Evolutionary conservation across 2,888 invertebrate genomes (phyloP).

Genomic region (Temnothorax ravouxi): DNA sequence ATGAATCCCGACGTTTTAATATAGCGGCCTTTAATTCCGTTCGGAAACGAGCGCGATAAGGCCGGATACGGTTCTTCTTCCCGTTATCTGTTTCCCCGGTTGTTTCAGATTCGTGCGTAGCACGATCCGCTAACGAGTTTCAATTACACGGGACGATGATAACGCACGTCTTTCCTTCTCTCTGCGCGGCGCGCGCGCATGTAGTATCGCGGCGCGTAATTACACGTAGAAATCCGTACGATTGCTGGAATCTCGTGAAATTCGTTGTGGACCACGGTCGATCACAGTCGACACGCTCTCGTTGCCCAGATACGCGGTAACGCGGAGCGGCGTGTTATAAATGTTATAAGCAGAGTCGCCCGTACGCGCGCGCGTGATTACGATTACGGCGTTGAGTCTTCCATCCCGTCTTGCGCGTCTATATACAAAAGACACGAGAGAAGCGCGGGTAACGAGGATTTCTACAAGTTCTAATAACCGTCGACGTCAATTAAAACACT

Average conservation of each 20-base stretch:
- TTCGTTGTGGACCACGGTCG: background rate
- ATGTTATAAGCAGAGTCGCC: background rate
- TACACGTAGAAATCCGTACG: background rate
- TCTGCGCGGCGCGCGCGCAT: background rate
- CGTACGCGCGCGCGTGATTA: background rate
- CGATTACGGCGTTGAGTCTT: conserved; percentile 14
- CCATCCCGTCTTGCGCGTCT: background rate
- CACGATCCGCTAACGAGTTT: conserved; percentile 45
- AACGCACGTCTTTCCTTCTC: conserved; percentile 34
- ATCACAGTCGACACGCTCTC: background rate
- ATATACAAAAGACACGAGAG: background rate
- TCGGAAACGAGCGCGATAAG: conserved; percentile 73
- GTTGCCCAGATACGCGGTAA: background rate
- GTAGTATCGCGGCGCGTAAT: background rate
- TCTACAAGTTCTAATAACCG: background rate
- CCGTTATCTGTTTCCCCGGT: conserved; percentile 61
- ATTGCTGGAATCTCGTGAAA: conserved; percentile 1
- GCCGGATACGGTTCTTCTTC: conserved; percentile 71
- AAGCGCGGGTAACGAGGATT: background rate
- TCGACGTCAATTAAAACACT: background rate
- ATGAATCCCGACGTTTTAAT: conserved; percentile 46
- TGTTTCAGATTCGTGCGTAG: conserved; percentile 28
- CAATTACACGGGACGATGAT: conserved; percentile 49
- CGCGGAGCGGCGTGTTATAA: background rate
- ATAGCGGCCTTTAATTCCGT: conserved; percentile 62